Conservation (phyloP, 2,113 vertebrate genomes). For the Mixornis gularis region DNA sequence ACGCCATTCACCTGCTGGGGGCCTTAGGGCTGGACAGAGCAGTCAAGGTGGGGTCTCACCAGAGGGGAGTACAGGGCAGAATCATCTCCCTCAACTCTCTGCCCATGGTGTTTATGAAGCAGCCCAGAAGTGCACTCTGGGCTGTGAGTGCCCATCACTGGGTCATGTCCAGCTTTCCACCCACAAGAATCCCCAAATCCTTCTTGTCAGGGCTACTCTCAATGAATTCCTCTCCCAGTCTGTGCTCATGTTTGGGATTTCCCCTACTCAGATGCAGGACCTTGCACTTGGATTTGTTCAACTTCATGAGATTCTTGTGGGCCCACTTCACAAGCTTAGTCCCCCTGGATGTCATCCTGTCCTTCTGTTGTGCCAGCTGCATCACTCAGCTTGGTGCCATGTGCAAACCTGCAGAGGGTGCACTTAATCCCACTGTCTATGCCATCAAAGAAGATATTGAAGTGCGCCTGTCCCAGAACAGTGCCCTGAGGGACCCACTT, state of each 20-base stretch:
- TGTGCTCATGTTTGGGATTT: not conserved
- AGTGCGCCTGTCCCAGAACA: not conserved
- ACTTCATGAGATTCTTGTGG: not conserved
- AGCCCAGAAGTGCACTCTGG: not conserved
- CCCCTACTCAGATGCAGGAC: not conserved
- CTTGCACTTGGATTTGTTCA: not conserved
- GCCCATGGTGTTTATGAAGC: not conserved
- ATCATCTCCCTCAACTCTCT: not conserved
- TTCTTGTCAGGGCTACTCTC: not conserved
- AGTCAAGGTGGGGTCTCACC: not conserved
- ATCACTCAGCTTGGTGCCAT: not conserved
- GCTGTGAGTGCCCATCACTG: not conserved
- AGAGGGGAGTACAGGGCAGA: not conserved
- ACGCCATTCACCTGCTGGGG: rapidly evolving
- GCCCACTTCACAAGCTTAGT: not conserved
- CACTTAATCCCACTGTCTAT: not conserved
- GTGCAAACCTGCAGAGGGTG: not conserved
- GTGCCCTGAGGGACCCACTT: not conserved
- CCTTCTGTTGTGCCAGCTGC: not conserved
- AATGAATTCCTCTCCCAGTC: not conserved
- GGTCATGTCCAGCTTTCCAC: not conserved
- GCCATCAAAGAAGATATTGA: not conserved
- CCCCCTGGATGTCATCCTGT: not conserved
- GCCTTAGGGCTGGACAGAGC: not conserved
- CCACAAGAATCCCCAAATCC: not conserved